Evolutionary conservation across 2,113 vertebrate species (phyloP).

Genomic region (Neolamprologus modestus): DNA sequence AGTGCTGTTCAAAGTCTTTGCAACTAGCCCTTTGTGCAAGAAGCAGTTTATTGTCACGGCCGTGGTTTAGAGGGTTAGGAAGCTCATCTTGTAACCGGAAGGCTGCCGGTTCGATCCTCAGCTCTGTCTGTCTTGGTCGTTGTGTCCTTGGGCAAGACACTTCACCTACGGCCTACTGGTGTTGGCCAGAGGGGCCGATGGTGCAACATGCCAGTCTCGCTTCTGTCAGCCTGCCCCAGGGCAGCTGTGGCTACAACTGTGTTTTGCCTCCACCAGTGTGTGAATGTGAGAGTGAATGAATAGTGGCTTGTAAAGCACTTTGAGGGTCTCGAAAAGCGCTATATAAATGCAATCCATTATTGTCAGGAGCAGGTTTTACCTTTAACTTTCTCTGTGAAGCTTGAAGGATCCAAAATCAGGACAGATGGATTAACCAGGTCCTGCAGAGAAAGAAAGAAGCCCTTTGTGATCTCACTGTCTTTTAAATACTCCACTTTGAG

Average conservation of each 20-base stretch:
- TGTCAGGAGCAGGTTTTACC: constrained; percentile 5
- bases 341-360: not conserved
- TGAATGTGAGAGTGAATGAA: not conserved
- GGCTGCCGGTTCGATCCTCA: not conserved
- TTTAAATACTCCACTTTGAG: not conserved
- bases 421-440: constrained; percentile 89
- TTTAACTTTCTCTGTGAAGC: constrained; percentile 73
- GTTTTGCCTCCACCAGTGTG: not conserved
- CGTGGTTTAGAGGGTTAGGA: not conserved
- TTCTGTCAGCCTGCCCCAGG: not conserved
- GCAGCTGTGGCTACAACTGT: not conserved
- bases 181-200: not conserved
- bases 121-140: accelerated
- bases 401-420: constrained; percentile 78
- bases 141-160: not conserved
- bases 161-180: not conserved
- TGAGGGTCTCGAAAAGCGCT: not conserved
- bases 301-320: not conserved
- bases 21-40: not conserved
- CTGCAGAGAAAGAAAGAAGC: constrained; percentile 58
- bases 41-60: not conserved
- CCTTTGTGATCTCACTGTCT: not conserved
- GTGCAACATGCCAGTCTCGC: accelerated
- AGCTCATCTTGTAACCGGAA: not conserved
- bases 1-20: not conserved